These are phyloP conservation scores for Eucidaris tribuloides DNA, from an alignment of 35 echinoderm and acorn worm species.

Conservation along the genomic window DNA sequence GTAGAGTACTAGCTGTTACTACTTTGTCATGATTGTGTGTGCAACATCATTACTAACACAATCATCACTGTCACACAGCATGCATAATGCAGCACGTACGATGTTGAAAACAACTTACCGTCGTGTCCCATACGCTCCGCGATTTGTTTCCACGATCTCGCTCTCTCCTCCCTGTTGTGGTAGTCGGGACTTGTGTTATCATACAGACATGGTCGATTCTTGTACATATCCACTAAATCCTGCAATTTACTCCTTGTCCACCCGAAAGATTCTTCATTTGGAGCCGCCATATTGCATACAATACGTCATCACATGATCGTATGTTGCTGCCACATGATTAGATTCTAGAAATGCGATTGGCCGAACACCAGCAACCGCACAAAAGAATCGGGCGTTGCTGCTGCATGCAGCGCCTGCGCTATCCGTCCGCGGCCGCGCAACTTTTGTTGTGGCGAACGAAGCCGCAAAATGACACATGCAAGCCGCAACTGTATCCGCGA, in stretches of 20 bases:
- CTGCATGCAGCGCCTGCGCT: constrained; percentile 25
- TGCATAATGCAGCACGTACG: too few species aligned
- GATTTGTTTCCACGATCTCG: constrained; percentile 7
- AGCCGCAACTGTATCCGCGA: too few species aligned
- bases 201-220: neutral
- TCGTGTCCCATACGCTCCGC: constrained; percentile 1
- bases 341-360: constrained; percentile 17
- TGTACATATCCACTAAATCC: constrained; percentile 4
- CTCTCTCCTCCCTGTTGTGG: constrained; percentile 18
- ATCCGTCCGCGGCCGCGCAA: constrained; percentile 1
- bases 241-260: constrained; percentile 11
- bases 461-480: too few species aligned
- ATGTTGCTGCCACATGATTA: constrained; percentile 29
- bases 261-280: neutral
- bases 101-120: too few species aligned
- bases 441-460: constrained; percentile 36
- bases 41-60: too few species aligned
- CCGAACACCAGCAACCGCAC: constrained; percentile 2
- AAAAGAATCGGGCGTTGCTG: constrained; percentile 30
- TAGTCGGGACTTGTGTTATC: constrained; percentile 27
- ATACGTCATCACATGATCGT: constrained; percentile 19
- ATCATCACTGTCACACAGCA: too few species aligned
- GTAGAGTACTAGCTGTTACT: too few species aligned
- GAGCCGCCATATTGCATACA: constrained; percentile 29
- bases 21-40: too few species aligned